Percentiles rank a stretch among this genome's conserved stretches.
Evolutionary conservation across 1,140 invertebrate genomes (phyloP).

Genomic region (Diabrotica virgifera): DNA sequence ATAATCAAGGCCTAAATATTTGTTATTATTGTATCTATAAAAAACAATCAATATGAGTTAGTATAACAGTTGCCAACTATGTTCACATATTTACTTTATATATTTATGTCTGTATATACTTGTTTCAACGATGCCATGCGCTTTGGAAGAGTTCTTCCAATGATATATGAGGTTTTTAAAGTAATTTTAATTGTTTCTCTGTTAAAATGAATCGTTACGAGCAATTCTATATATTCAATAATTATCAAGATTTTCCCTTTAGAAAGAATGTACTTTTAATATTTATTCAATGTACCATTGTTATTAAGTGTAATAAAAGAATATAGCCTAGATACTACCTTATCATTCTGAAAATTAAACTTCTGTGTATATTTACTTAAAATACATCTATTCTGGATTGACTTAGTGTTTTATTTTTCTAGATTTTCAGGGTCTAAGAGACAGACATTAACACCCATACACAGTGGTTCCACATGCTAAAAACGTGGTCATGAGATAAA

Average conservation of each 20-base stretch:
- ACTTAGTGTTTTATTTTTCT: neutral
- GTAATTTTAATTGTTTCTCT: neutral
- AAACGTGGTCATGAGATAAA: too few species aligned
- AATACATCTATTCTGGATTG: constrained; percentile 14
- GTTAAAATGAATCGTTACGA: constrained; percentile 7
- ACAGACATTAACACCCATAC: too few species aligned
- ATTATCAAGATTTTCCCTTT: constrained; percentile 4
- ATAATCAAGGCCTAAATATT: too few species aligned
- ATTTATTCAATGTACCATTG: constrained; percentile 21
- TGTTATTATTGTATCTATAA: too few species aligned
- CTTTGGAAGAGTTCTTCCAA: neutral
- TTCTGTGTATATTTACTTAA: constrained; percentile 19
- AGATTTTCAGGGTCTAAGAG: too few species aligned
- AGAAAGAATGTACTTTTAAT: constrained; percentile 18
- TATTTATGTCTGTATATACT: neutral
- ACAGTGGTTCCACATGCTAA: too few species aligned
- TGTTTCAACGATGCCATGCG: neutral
- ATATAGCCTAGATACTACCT: constrained; percentile 15
- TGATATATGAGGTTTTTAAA: neutral
- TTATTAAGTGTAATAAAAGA: constrained; percentile 18
- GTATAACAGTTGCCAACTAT: too few species aligned
- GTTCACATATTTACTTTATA: too few species aligned
- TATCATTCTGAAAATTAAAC: constrained; percentile 4
- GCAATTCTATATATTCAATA: constrained; percentile 6
- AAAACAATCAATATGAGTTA: too few species aligned